A percentile compares a stretch with the other conserved stretches of the same genome.
Conservation (phyloP, 2,888 invertebrate genomes). For the Homarus gammarus region DNA sequence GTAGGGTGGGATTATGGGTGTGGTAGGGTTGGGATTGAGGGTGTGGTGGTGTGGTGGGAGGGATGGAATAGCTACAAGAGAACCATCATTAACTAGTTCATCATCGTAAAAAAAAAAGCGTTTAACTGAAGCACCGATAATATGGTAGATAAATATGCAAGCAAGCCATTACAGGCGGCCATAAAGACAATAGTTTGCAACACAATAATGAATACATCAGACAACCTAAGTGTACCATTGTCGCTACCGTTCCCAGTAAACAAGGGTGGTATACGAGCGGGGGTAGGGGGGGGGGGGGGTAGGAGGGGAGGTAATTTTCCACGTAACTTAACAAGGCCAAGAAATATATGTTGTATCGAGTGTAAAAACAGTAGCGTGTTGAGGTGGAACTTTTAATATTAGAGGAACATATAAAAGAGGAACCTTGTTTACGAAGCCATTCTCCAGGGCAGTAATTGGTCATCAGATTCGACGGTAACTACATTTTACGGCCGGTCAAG, state of each 20-base stretch:
- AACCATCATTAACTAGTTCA: background rate
- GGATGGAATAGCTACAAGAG: background rate
- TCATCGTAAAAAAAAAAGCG: too few relatives aligned
- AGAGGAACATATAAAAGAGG: background rate
- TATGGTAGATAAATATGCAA: background rate
- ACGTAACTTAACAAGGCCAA: too few relatives aligned
- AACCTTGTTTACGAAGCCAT: background rate
- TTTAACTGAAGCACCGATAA: too few relatives aligned
- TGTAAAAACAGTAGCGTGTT: background rate
- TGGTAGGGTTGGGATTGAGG: background rate
- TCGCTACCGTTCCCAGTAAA: background rate
- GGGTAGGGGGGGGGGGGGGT: too few relatives aligned
- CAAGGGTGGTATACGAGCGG: background rate
- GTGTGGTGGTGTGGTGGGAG: background rate
- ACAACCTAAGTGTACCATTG: background rate
- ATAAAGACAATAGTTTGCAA: background rate
- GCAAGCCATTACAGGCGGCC: background rate
- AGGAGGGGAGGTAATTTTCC: too few relatives aligned
- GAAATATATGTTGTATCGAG: background rate
- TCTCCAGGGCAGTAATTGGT: background rate
- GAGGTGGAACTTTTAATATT: background rate
- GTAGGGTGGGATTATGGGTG: background rate
- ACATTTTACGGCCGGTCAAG: background rate
- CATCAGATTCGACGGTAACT: background rate
- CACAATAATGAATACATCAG: background rate